Base-by-base conservation (phyloP, 2,797 vertebrate species). In the Cossypha polioptera region DNA sequence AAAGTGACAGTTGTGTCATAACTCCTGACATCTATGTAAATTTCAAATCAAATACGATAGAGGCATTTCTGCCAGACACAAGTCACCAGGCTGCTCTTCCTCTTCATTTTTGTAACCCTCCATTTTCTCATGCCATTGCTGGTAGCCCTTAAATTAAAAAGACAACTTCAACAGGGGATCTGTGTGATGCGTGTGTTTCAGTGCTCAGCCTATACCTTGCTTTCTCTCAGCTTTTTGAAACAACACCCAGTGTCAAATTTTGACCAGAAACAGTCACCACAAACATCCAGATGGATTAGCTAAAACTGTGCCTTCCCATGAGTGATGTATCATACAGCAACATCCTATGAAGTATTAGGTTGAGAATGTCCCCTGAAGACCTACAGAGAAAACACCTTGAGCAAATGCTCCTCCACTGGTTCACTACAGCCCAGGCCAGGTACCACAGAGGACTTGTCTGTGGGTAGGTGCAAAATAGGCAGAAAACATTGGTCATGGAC, bases 391-490 rank as follows among this genome's bases (percentile, higher is more conserved):
- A 74, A 81, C 7, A 3, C 59, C 53, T 95, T 1, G 7, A 95
- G 55, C 38, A 76, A 67, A 59, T 77, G 55, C 76, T 96, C 40
- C 55, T 89, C 67, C 55, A 50, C 35, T 93, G 63, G 62, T 84
- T 94, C 88, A 66, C 74, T 86, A 10, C 33, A 93, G 80, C 71
- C 81, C 89, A 89, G 90, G 72, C 24, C 91, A 86, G 57, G 18
- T 83, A 91, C 84, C 88, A 92, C 89, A 91, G 73, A 51, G 91
- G 81, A 89, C 95, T 96, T 87, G 82, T 94, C 95, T 93, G 91
- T 80, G 94, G 88, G 88, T 75, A 97, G 93, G 92, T 88, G 74
- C 86, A 96, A 97, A 97, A 93, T 26, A 95, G 92, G 85, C 63
- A 36, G 86, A 79, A 92, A 95, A 86, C 59, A 95, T 91, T 83